These are phyloP conservation scores for Novumbra hubbsi DNA, from an alignment of 2,797 vertebrate species.

Conservation along the genomic window DNA sequence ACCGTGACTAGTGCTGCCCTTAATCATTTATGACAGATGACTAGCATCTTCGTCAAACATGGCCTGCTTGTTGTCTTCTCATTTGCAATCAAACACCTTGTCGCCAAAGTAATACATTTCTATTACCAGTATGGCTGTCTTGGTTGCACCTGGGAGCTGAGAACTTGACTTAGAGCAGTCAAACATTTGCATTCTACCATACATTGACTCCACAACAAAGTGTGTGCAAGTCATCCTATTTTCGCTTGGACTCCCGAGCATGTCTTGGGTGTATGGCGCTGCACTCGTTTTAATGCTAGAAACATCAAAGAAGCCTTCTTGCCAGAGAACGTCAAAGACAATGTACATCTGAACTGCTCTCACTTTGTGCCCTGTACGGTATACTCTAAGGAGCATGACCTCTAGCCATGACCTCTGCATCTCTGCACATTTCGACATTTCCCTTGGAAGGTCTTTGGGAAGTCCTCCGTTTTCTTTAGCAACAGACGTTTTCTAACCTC, in stretches of 20 bases:
- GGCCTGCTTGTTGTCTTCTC: constrained; percentile 4
- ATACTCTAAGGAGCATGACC: constrained; percentile 21
- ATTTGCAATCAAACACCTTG: constrained; percentile 1
- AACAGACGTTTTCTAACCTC: too few species aligned
- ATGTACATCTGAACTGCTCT: constrained; percentile 15
- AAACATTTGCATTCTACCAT: constrained; percentile 12
- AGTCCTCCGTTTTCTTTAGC: too few species aligned
- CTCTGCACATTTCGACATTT: constrained; percentile 20
- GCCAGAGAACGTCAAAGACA: constrained; percentile 29
- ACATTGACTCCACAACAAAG: constrained; percentile 23
- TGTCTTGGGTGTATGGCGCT: neutral
- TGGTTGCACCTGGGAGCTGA: neutral
- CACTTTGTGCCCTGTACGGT: constrained; percentile 1
- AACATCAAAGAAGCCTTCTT: constrained; percentile 23
- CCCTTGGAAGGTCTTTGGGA: too few species aligned
- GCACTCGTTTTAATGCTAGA: constrained; percentile 12
- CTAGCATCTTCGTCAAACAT: constrained; percentile 10
- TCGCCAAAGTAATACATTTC: neutral
- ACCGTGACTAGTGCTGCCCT: too few species aligned
- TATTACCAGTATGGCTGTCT: neutral
- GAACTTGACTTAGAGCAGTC: too few species aligned
- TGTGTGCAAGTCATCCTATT: constrained; percentile 1
- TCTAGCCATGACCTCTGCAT: neutral
- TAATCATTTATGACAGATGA: too few species aligned
- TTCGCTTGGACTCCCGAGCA: constrained; percentile 23